Percentiles rank a stretch among this genome's conserved stretches.
phyloP scores from a whole-genome alignment of 2,113 vertebrate genomes.

The Actenoides lindsayi region DNA sequence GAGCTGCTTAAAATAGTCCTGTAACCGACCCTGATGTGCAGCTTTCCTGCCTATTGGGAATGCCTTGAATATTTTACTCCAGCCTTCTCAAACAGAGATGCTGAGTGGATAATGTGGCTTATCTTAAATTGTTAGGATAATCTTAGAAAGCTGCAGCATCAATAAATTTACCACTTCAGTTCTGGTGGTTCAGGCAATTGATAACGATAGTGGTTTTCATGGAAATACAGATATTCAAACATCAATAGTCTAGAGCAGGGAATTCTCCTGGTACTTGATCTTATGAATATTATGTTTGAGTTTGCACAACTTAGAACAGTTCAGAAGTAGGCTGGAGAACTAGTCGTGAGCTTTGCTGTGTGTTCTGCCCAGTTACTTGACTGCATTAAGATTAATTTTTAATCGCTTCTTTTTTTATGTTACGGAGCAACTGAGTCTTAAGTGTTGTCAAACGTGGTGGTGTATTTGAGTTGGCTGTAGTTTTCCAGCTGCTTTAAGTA shows the following conservation, averaged over 20 bases:
- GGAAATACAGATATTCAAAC: not conserved
- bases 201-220: not conserved
- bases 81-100: not conserved
- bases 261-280: not conserved
- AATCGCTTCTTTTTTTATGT: not conserved
- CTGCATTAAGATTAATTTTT: not conserved
- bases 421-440: not conserved
- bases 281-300: not conserved
- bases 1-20: constrained; percentile 21
- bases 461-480: not conserved
- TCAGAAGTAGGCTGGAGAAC: not conserved
- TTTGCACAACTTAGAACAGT: not conserved
- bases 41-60: constrained; percentile 22
- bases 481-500: not conserved
- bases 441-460: not conserved
- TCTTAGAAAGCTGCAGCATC: not conserved
- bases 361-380: not conserved
- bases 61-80: not conserved
- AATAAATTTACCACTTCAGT: not conserved
- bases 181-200: not conserved
- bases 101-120: not conserved
- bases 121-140: not conserved
- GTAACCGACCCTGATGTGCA: not conserved
- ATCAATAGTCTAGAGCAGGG: not conserved
- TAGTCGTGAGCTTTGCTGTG: not conserved